Evolutionary conservation across 2,797 vertebrate genomes (phyloP), one percentile per base, ranked within the genome.

Genomic region (Tapera naevia): DNA sequence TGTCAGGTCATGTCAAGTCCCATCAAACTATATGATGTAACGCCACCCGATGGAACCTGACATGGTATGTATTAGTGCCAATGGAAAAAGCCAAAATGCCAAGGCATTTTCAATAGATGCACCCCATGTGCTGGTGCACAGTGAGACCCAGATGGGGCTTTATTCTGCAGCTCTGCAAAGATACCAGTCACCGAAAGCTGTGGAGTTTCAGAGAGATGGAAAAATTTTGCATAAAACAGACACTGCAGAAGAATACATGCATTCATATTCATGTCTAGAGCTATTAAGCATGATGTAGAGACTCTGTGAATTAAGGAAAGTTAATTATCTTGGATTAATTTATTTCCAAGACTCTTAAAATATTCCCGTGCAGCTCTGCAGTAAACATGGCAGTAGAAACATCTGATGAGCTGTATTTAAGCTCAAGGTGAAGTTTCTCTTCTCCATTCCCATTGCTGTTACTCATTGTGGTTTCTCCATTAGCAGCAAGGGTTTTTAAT

Each of bases 1-100:
- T 96, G 74, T 94, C 95, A 92, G 96, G 97, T 96, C 95, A 94
- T 53, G 93, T 96, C 95, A 89, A 72, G 54, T 94, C 78, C 84
- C 88, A 96, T 95, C 70, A 80, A 81, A 61, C 67, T 76, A 17
- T 72, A 48, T 33, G 81, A 85, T 73, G 48, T 23, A 74, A 41
- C 4, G 9, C 46, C 57, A 67, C 62, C 75, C 95, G 66, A 96
- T 93, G 51, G 30, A 75, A 72, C 33, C 79, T 70, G 96, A 96
- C 92, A 33, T 48, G 50, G 73, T 54, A 18, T 87, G 89, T 94
- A 94, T 89, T 93, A 94, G 75, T 57, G 91, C 80, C 95, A 94
- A 88, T 80, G 73, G 94, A 93, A 87, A 91, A 86, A 92, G 56
- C 70, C 60, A 88, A 96, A 97, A 96, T 95, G 93, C 93, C 96